Percentiles rank a stretch among this genome's conserved stretches.
Evolutionary conservation across 2,797 vertebrate species (phyloP).

Genomic region (Myotis daubentonii): DNA sequence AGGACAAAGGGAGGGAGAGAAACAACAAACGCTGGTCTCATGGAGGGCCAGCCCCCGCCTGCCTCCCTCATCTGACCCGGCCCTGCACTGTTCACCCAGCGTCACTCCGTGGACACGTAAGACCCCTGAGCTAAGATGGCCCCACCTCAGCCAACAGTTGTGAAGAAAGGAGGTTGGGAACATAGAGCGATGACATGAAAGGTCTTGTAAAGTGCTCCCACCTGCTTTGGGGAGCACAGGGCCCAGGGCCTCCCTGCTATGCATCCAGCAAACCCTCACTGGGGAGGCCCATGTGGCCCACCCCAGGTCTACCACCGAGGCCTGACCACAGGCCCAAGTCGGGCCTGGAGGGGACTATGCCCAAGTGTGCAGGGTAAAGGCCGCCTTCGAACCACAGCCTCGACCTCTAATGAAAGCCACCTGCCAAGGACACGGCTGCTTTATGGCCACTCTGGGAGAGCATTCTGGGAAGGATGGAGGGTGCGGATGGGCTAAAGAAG

Average conservation of each 20-base stretch:
- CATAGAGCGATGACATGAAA: background rate
- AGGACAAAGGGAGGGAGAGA: background rate
- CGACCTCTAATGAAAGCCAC: background rate
- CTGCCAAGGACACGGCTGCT: background rate
- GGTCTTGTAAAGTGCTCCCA: background rate
- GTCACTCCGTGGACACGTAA: accelerated
- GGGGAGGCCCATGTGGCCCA: background rate
- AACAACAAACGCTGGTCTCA: background rate
- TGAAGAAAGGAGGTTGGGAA: conserved; percentile 69
- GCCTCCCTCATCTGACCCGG: background rate
- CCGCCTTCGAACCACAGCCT: background rate
- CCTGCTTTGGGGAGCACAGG: background rate
- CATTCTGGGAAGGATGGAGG: background rate
- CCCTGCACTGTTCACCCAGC: background rate
- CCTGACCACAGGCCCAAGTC: background rate
- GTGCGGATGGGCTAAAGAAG: background rate
- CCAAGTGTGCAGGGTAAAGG: background rate
- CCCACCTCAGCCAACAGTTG: background rate
- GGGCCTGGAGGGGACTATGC: background rate
- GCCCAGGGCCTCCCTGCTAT: background rate
- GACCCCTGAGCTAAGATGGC: background rate
- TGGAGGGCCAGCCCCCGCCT: background rate
- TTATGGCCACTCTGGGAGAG: background rate
- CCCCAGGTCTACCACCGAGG: background rate
- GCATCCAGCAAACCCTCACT: background rate